Conservation (phyloP, 1,140 invertebrate genomes). For the Cylas formicarius region DNA sequence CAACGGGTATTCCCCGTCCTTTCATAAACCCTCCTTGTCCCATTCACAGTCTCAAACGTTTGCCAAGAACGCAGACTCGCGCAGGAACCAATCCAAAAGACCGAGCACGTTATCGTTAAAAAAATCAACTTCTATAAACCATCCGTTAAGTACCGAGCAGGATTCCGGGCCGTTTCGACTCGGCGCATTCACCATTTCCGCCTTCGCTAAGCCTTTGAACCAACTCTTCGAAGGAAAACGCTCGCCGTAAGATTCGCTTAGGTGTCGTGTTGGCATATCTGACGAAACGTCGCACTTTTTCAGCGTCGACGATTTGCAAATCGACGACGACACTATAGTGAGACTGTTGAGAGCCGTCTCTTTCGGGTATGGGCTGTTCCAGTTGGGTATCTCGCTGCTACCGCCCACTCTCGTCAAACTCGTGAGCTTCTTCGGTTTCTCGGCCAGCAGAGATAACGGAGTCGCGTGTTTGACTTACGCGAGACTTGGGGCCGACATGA, state of each 20-base stretch:
- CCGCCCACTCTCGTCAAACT: slow-evolving; percentile 60
- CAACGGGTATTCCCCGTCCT: slow-evolving; percentile 19
- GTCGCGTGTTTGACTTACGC: slow-evolving; percentile 58
- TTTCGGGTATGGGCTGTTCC: slow-evolving; percentile 68
- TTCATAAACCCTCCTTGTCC: slow-evolving; percentile 12
- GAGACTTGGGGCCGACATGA: slow-evolving; percentile 59
- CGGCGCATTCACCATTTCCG: slow-evolving; percentile 8
- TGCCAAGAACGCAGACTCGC: neutral
- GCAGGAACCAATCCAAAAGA: neutral
- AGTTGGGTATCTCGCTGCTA: slow-evolving; percentile 61
- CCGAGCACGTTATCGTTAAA: slow-evolving; percentile 12
- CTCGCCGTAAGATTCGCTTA: slow-evolving; percentile 1
- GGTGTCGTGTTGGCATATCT: no score
- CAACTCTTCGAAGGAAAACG: slow-evolving; percentile 12
- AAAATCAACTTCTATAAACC: slow-evolving; percentile 14
- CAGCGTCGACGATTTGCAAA: slow-evolving; percentile 7
- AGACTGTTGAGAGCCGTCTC: slow-evolving; percentile 62
- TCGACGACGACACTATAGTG: slow-evolving; percentile 44
- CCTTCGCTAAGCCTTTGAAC: slow-evolving; percentile 10
- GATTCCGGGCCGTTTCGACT: slow-evolving; percentile 8
- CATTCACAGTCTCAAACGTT: slow-evolving; percentile 15
- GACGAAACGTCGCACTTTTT: no score
- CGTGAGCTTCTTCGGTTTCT: slow-evolving; percentile 65
- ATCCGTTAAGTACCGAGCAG: slow-evolving; percentile 4
- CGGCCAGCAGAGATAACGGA: slow-evolving; percentile 56